Evolutionary conservation across 92 coral and sea anemone genomes (phyloP), one percentile per base, ranked within the genome.

Genomic region (Pocillopora meandrina): DNA sequence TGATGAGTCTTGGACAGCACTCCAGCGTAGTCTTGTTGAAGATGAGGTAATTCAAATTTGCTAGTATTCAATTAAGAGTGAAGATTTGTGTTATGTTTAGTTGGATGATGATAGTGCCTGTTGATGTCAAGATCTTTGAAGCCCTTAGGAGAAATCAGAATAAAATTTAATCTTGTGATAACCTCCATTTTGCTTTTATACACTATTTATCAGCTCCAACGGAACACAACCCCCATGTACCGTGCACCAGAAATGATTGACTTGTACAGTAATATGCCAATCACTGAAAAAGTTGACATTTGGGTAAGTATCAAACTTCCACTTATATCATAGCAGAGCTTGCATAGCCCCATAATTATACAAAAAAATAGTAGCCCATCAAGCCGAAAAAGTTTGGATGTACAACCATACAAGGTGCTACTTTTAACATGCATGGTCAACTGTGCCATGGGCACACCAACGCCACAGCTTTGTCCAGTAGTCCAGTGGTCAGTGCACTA

Each of bases 201-300:
- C 78, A 23, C 80, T 42, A 74, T 17, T 49, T 36, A 84, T 16
- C 66, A 94, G 98, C 90, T 94, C 21, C 99, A 97, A 77, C 88
- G 99, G 63, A 97, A 97, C 86, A 97, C 99, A 35, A 97, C 99
- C 0, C 99, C 99, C 35, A 97, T 97, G 99, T 97, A 97, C 75
- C 92, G 99, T 56, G 97, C 99, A 15, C 99, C 99, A 75, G 99
- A 97, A 72, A 97, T 97, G 99, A 88, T 94, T 8, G 99, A 97
- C 76, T 84, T 97, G 35, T 97, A 97, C 85, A 97, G 98, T 72
- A 97, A 97, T 83, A 89, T 92, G 84, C 98, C 98, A 31, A 86
- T 97, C 67, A 97, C 99, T 12, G 95, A 87, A 77, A 97, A 91
- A 69, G 94, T 90, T 16, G 99, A 97, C 75, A 90, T 94, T 12